phyloP scores from a whole-genome alignment of 2,113 vertebrate species.

The Oncorhynchus keta region DNA sequence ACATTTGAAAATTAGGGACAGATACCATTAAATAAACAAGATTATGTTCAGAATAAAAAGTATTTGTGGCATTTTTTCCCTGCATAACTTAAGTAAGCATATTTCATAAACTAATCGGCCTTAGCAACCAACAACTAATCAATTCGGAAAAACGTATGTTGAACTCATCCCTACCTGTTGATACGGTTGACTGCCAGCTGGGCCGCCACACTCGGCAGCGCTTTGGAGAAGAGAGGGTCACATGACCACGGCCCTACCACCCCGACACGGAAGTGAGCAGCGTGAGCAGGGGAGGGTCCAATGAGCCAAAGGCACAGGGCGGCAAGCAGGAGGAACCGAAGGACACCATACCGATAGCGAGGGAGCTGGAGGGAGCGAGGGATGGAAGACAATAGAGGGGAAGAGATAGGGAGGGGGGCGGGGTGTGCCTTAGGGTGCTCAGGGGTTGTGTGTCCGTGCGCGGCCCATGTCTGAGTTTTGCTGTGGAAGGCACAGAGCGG shows the following conservation, averaged over 20 bases:
- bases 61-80: too few relatives aligned
- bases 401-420: not conserved
- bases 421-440: not conserved
- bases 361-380: not conserved
- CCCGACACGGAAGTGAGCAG: slow-evolving; percentile 65
- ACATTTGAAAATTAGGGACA: too few relatives aligned
- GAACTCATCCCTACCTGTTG: too few relatives aligned
- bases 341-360: not conserved
- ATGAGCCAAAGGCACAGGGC: slow-evolving; percentile 28
- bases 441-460: slow-evolving; percentile 2
- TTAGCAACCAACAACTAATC: too few relatives aligned
- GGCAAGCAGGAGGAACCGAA: slow-evolving; percentile 1
- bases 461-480: slow-evolving; percentile 27
- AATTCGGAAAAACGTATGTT: too few relatives aligned
- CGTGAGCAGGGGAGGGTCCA: slow-evolving; percentile 34
- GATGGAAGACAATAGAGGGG: not conserved
- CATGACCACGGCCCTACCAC: slow-evolving; percentile 80
- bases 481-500: too few relatives aligned
- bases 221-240: slow-evolving; percentile 77
- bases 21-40: too few relatives aligned
- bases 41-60: too few relatives aligned
- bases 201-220: slow-evolving; percentile 73
- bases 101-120: too few relatives aligned
- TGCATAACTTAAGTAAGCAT: too few relatives aligned
- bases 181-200: slow-evolving; percentile 63